Base-by-base conservation (phyloP, 1,140 invertebrate genomes). In the Planococcus citri region DNA sequence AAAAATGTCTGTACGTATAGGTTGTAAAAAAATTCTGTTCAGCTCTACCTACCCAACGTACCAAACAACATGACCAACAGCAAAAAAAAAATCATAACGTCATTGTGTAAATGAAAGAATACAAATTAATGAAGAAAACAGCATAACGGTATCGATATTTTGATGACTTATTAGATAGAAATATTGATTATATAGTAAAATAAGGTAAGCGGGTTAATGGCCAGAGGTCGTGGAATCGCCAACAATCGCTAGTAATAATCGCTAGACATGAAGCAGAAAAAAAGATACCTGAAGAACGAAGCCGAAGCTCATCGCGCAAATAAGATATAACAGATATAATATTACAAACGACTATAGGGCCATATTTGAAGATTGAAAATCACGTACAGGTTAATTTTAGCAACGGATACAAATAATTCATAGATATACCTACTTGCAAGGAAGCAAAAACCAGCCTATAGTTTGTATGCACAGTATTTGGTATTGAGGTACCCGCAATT, bases 161-260 rank as follows among this genome's bases (percentile, higher is more conserved):
- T 64, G 60, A 64, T 64, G 60, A 64, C 60, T 64, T 27, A 17
- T 25, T 25, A 21, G 60, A 64, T 64, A 64, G 22, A 4, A 25
- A 64, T 64, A 27, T 64, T 64, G 60, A 64, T 64, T 64, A 64
- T 64, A 64, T 25, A 25, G 60, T 64, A 64, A 64, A 64, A 64
- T 25, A 27, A 64, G 60, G 60, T 64, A 64, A 64, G 60, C 60
- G 60, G 60, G 60, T 64, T 64, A 64, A 27, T 64, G 60, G 60
- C 60, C 60, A 64, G 60, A 64, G 60, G 60, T 64, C 22, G 60
- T 27, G 25, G 60, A 64, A 64, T 64, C 60, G 60, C 14, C 60
- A 64, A 64, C 60, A 64, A 64, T 64, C 60, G 60, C 25, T 64
- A 10, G 22, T 24, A 64, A 64, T 64, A 64, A 64, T 64, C 60